These are phyloP conservation scores for Vanessa atalanta DNA, from an alignment of 1,140 invertebrate species.

Conservation along the genomic window DNA sequence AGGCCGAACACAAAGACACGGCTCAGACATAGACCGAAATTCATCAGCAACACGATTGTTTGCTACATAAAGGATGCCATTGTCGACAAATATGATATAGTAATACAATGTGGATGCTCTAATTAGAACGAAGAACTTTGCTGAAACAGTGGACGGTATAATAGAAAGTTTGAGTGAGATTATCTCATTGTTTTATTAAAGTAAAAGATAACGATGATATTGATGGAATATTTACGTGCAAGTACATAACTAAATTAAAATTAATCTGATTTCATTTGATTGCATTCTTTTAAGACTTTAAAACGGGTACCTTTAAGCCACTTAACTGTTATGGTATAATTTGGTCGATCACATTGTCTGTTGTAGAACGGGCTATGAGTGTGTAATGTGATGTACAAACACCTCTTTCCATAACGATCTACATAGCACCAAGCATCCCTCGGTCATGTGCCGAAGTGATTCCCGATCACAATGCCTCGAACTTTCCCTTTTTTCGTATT, in stretches of 20 bases:
- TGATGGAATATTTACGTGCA: neutral
- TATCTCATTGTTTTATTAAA: conserved; percentile 19
- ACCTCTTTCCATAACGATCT: conserved; percentile 6
- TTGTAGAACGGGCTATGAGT: neutral
- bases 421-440: conserved; percentile 24
- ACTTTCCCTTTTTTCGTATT: conserved; percentile 74
- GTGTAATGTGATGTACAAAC: conserved; percentile 19
- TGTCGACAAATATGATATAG: conserved; percentile 79
- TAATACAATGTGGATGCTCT: conserved; percentile 75
- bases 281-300: too few species aligned
- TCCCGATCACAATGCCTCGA: conserved; percentile 62
- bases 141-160: conserved; percentile 27
- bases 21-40: conserved; percentile 79
- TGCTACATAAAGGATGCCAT: conserved; percentile 78
- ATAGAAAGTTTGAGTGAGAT: conserved; percentile 34
- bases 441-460: conserved; percentile 56
- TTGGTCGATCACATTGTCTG: neutral
- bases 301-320: too few species aligned
- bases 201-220: conserved; percentile 1
- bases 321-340: too few species aligned
- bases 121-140: conserved; percentile 66
- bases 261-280: too few species aligned
- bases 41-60: conserved; percentile 79
- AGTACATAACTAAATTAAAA: too few species aligned
- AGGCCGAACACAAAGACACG: conserved; percentile 73